A percentile compares a stretch with the other conserved stretches of the same genome.
Evolutionary conservation across 1,140 invertebrate species (phyloP).

Genomic region (Doryteuthis pealeii): DNA sequence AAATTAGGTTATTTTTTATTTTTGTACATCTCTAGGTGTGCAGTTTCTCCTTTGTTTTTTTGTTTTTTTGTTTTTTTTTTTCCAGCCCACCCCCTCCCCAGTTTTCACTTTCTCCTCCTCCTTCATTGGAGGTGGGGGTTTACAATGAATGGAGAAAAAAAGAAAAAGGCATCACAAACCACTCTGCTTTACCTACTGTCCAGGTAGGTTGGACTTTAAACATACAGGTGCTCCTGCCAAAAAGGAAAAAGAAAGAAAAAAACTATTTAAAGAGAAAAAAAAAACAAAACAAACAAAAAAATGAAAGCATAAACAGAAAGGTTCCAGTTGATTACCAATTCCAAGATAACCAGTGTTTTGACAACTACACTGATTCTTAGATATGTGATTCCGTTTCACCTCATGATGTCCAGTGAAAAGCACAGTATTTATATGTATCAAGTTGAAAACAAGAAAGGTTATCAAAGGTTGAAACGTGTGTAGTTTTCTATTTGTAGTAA

Average conservation of each 20-base stretch:
- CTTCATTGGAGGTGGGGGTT: too few species aligned
- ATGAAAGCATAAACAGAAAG: not conserved
- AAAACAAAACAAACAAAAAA: too few species aligned
- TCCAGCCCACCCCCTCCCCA: too few species aligned
- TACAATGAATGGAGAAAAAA: not conserved
- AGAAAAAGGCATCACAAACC: not conserved
- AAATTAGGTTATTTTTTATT: not conserved
- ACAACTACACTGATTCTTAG: not conserved
- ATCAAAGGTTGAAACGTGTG: conserved; percentile 12
- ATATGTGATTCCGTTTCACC: conserved; percentile 14
- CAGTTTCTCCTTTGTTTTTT: not conserved
- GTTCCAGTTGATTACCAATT: not conserved
- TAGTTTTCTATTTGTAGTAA: conserved; percentile 11
- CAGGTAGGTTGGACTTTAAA: conserved; percentile 6
- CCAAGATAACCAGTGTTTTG: conserved; percentile 2
- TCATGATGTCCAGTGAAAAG: conserved; percentile 9
- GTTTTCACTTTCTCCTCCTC: too few species aligned
- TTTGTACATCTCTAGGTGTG: conserved; percentile 1
- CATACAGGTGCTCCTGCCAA: conserved; percentile 3
- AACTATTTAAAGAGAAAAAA: too few species aligned
- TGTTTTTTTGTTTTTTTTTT: too few species aligned
- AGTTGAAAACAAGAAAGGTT: conserved; percentile 11
- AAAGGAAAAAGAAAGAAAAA: not conserved
- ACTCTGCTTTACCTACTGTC: not conserved
- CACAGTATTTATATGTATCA: conserved; percentile 13